Evolutionary conservation across 2,888 invertebrate genomes (phyloP).

Genomic region (Dione juno): DNA sequence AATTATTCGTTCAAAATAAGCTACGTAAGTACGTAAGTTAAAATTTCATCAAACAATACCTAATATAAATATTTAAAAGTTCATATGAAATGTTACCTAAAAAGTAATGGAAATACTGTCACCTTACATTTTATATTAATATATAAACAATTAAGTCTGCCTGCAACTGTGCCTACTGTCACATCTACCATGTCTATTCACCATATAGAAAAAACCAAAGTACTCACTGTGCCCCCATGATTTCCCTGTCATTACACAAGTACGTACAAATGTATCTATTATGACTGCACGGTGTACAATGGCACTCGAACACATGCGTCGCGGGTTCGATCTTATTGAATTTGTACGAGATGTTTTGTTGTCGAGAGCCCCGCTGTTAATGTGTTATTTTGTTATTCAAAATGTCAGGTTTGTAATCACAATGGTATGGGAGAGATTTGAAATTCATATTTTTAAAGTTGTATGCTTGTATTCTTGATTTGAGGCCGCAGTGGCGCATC

Average conservation of each 20-base stretch:
- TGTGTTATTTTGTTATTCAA: conserved; percentile 44
- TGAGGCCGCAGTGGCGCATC: too few species aligned
- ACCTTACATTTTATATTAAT: too few species aligned
- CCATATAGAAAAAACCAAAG: conserved; percentile 40
- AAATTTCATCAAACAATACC: too few species aligned
- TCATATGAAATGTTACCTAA: too few species aligned
- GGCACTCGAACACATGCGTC: conserved; percentile 77
- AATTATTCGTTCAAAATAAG: too few species aligned
- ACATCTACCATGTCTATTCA: conserved; percentile 23
- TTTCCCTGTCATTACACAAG: conserved; percentile 69
- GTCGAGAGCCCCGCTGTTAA: conserved; percentile 44
- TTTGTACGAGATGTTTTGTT: conserved; percentile 69
- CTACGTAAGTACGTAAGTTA: too few species aligned
- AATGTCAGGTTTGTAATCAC: conserved; percentile 31
- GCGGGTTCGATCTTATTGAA: conserved; percentile 72
- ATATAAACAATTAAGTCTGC: too few species aligned
- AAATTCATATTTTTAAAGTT: background rate
- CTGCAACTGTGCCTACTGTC: background rate
- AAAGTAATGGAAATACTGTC: too few species aligned
- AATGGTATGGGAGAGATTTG: conserved; percentile 20
- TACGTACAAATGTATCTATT: conserved; percentile 61
- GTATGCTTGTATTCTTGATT: background rate
- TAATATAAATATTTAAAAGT: too few species aligned
- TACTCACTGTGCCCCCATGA: conserved; percentile 65
- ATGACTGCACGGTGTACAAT: conserved; percentile 60